Evolutionary conservation across 1,140 invertebrate species (phyloP), one percentile per base, ranked within the genome.

Genomic region (Leptopilina clavipes): DNA sequence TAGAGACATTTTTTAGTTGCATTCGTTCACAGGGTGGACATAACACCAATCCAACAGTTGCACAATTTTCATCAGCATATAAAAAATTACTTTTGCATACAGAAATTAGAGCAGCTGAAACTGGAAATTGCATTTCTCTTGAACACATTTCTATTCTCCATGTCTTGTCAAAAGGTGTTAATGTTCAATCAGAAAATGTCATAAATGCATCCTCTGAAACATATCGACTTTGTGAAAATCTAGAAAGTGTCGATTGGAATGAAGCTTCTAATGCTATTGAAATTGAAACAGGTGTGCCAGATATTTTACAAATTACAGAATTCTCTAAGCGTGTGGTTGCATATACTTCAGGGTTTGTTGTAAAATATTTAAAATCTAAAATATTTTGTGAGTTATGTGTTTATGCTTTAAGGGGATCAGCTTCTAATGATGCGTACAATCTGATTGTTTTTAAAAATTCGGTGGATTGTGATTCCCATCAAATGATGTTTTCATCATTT

Each of bases 401-500:
- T 19, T 5, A 0, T 18, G 52, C 52, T 8, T 19, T 56, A 10
- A 56, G 3, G 0, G 52, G 52, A 19, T 56, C 52, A 48, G 3
- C 3, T 22, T 56, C 18, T 56, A 18, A 17, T 22, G 52, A 19
- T 9, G 17, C 3, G 10, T 56, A 56, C 17, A 56, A 10, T 10
- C 17, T 56, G 6, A 56, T 56, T 56, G 52, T 10, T 19, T 56
- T 19, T 10, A 56, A 56, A 10, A 56, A 56, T 56, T 8, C 1
- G 52, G 52, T 3, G 74, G 74, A 31, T 73, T 81, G 43, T 72
- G 71, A 25, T 76, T 76, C 40, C 73, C 72, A 7, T 73, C 79
- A 45, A 25, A 70, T 11, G 54, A 76, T 76, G 74, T 76, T 45
- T 76, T 76, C 43, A n/a, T 22, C 11, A 70, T 80, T 48, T 78